These are phyloP conservation scores for Istiophorus platypterus DNA, from an alignment of 2,113 vertebrate genomes.

Conservation along the genomic window DNA sequence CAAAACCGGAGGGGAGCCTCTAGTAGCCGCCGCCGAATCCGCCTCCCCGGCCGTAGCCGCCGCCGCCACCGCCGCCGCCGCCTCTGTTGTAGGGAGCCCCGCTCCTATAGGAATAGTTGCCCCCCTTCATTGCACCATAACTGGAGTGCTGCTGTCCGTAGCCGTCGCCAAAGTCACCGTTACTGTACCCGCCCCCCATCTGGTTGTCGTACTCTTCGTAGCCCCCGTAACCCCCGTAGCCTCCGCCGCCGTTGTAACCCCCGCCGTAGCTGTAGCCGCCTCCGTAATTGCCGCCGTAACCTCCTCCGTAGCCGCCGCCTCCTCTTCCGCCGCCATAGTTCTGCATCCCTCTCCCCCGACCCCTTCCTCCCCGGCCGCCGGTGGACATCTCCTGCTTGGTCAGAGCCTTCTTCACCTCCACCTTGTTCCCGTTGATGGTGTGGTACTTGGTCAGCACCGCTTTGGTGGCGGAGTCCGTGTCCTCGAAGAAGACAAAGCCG, in stretches of 20 bases:
- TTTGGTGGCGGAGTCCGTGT: slow-evolving; percentile 95
- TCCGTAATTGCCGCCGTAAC: slow-evolving; percentile 78
- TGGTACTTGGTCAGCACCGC: slow-evolving; percentile 93
- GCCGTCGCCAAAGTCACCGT: slow-evolving; percentile 84
- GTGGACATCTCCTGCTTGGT: slow-evolving; percentile 90
- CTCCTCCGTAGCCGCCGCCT: slow-evolving; percentile 88
- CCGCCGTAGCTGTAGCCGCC: slow-evolving; percentile 90
- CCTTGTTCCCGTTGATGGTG: slow-evolving; percentile 92
- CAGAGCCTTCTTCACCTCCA: slow-evolving; percentile 95
- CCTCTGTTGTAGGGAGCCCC: slow-evolving; percentile 90
- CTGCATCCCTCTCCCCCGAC: slow-evolving; percentile 89
- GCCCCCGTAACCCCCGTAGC: slow-evolving; percentile 90
- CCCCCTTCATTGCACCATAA: slow-evolving; percentile 95
- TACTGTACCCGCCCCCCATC: slow-evolving; percentile 88
- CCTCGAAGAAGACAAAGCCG: slow-evolving; percentile 96
- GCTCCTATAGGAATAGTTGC: slow-evolving; percentile 88
- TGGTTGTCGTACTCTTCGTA: slow-evolving; percentile 87
- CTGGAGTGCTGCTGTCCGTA: slow-evolving; percentile 95
- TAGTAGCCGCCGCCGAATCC: slow-evolving; percentile 79
- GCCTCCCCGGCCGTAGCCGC: slow-evolving; percentile 76
- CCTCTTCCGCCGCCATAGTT: slow-evolving; percentile 87
- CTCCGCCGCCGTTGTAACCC: slow-evolving; percentile 81
- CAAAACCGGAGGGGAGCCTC: slow-evolving; percentile 7
- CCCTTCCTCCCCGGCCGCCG: slow-evolving; percentile 82
- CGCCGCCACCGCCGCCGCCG: slow-evolving; percentile 72